These are phyloP conservation scores for Tragelaphus strepsiceros DNA, from an alignment of 2,113 vertebrate species.

Conservation along the genomic window DNA sequence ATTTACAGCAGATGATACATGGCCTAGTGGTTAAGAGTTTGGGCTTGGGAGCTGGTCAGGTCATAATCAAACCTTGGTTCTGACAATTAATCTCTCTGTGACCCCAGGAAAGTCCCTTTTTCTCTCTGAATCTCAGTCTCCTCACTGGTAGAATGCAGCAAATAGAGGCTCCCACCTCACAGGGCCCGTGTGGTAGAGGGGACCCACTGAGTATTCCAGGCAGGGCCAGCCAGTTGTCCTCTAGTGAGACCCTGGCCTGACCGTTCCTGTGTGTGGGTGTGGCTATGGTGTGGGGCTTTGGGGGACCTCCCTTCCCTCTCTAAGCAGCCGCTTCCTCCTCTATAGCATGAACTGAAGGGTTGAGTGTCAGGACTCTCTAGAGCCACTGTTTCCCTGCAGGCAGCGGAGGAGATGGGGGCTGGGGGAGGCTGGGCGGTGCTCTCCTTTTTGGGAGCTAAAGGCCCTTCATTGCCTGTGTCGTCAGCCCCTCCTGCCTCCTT, in stretches of 20 bases:
- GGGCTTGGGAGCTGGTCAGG: background rate
- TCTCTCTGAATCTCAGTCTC: background rate
- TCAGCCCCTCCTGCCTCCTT: conserved; percentile 36
- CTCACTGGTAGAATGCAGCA: background rate
- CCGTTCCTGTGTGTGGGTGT: background rate
- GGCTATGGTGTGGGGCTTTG: background rate
- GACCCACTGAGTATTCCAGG: background rate
- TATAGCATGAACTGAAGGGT: background rate
- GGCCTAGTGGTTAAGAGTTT: background rate
- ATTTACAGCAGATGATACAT: background rate
- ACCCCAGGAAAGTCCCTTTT: background rate
- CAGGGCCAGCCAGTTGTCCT: background rate
- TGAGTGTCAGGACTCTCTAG: background rate
- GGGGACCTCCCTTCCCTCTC: background rate
- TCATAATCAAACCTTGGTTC: background rate
- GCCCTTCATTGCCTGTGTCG: background rate
- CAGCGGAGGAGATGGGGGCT: background rate
- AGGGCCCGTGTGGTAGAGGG: background rate
- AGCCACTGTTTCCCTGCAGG: background rate
- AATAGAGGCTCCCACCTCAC: background rate
- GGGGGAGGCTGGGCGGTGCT: background rate
- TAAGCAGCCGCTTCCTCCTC: background rate
- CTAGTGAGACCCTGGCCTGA: background rate
- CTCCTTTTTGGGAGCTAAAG: background rate
- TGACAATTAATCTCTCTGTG: background rate